Evolutionary conservation across 1,140 invertebrate species (phyloP), one percentile per base, ranked within the genome.

Genomic region (Drosophila leontia): DNA sequence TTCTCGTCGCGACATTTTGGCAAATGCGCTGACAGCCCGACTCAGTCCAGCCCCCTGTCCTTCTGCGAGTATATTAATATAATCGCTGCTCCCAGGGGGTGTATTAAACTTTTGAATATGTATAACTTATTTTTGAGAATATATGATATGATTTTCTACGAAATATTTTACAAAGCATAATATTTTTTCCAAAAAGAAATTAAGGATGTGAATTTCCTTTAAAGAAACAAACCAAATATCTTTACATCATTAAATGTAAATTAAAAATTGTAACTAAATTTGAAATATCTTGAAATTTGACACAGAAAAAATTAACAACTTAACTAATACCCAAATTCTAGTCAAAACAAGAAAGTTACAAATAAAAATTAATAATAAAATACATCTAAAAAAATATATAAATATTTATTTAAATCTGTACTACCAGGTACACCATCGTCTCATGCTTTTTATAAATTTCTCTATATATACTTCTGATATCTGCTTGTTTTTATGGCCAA

Each of bases 51-150:
- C 64, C 64, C 57, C 61, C 57, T 71, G 67, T 76, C 76, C 65
- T 61, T 68, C 77, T 41, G 37, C 61, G 68, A 19, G 45, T 67
- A 55, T 87, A 68, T 78, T 80, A 69, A 72, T 74, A 72, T 80
- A 69, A 82, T 50, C 60, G 51, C 53, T 39, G 60, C 23, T 19
- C 12, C 15, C 29, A 37, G 29, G 23, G 42, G n/a, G 61, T 45
- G n/a, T 35, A 13, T 65, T 44, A 44, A 69, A 65, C 32, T 35
- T 12, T 34, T 17, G 9, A 39, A 63, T 26, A 55, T 32, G 17
- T 42, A 23, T 17, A 13, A 5, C 0, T 8, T 37, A 34, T 15
- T 55, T 15, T 9, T 8, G 6, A 37, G 23, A 55, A 15, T 9
- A 13, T 15, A 37, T 23, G 1, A 23, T 55, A 8, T n/a, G 17